phyloP scores from a whole-genome alignment of 2,797 vertebrate genomes.

The Pteronotus mesoamericanus region DNA sequence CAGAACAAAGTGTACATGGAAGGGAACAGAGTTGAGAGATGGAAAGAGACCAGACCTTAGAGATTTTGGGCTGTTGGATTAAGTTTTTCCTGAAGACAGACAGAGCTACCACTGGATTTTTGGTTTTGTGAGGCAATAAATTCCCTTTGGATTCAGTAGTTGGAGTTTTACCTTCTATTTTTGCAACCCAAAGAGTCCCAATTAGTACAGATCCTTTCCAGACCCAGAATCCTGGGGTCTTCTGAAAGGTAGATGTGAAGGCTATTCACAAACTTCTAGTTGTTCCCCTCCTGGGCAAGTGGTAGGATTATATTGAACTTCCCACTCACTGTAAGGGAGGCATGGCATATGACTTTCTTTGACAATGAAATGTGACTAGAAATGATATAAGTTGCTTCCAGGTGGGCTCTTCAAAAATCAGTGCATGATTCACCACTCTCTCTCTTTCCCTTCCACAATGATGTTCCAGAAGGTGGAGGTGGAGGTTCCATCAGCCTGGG shows the following conservation, averaged over 20 bases:
- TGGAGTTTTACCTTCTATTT: background rate
- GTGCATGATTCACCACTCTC: background rate
- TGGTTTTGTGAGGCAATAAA: background rate
- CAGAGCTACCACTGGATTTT: background rate
- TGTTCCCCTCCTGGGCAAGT: background rate
- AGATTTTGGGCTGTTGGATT: background rate
- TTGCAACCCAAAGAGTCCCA: background rate
- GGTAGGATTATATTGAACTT: background rate
- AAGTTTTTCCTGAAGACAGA: slow-evolving; percentile 10
- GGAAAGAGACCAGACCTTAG: background rate
- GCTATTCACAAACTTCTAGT: background rate
- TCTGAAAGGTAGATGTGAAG: background rate
- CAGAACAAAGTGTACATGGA: background rate
- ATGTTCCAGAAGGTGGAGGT: slow-evolving; percentile 11
- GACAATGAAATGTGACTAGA: background rate
- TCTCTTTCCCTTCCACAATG: background rate
- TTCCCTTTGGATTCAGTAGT: background rate
- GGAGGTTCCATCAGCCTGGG: slow-evolving; percentile 11
- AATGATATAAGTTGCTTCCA: background rate
- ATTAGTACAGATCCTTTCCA: background rate
- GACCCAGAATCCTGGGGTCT: background rate
- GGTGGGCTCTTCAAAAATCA: background rate
- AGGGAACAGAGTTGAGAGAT: background rate
- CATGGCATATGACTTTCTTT: background rate
- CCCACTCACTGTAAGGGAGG: background rate